Base-by-base conservation (phyloP, 2,888 invertebrate species). In the Junonia oenone region DNA sequence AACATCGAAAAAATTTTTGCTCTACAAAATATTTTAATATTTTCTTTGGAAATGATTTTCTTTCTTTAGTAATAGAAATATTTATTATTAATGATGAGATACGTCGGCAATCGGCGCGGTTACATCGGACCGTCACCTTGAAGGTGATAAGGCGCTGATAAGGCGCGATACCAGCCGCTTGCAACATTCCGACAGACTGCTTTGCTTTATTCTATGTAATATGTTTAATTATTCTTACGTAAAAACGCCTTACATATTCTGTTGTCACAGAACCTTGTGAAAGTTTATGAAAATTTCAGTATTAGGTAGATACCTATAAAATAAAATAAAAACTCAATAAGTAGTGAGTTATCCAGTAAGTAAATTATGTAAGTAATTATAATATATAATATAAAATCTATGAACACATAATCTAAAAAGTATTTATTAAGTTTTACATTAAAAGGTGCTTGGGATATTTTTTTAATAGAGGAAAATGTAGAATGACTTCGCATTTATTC, bases 41-140 rank as follows among this genome's bases (percentile, higher is more conserved):
- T 0, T 6, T 43, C 2, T n/a, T n/a, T n/a, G n/a, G 26, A 43
- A 17, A 22, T 26, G 4, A 26, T 22, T 13, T 13, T 2, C 15
- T 14, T 22, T 26, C 22, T 22, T 22, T 4, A 3, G 13, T 43
- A 26, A 43, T 43, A 26, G 43, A 43, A 43, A 48, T 43, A 43
- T 43, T 26, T 73, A 71, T 65, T 70, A 65, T 70, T 71, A 68
- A 69, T 71, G 68, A 69, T 68, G 59, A 66, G 71, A 70, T 81
- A 80, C 76, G 76, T 13, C 13, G 73, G 82, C 83, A 81, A 84
- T 83, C 83, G 72, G 64, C 68, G 69, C 64, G 62, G 76, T 77
- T 81, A 80, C 83, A 82, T 77, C 75, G 79, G 69, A 67, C 76
- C 78, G 83, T 89, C 85, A 88, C 89, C 89, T 89, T 89, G 89